Percentiles rank a stretch among this genome's conserved stretches.
These are phyloP conservation scores for Notodonta dromedarius DNA, from an alignment of 2,888 invertebrate genomes.

Conservation along the genomic window DNA sequence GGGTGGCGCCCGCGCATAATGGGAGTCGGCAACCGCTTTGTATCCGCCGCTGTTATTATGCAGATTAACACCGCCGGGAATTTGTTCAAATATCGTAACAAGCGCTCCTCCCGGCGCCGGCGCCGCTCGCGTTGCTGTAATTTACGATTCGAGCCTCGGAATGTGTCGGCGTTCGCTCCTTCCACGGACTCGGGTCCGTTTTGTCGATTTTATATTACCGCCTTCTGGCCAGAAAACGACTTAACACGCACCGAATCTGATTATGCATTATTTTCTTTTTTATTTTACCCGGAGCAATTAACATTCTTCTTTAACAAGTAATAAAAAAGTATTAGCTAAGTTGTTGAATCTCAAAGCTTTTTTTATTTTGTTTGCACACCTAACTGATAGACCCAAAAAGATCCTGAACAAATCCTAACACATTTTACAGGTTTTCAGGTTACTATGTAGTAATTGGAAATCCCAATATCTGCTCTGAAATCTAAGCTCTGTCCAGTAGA, in stretches of 20 bases:
- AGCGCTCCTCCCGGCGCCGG: constrained; percentile 81
- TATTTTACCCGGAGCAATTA: constrained; percentile 39
- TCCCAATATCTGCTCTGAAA: too few species aligned
- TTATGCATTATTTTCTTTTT: constrained; percentile 44
- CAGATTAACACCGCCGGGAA: constrained; percentile 84
- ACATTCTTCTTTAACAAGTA: constrained; percentile 16
- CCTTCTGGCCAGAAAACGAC: constrained; percentile 53
- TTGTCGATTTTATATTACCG: constrained; percentile 66
- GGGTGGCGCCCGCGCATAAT: constrained; percentile 82
- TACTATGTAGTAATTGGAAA: too few species aligned
- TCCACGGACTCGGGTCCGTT: constrained; percentile 57
- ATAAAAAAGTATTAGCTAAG: neutral
- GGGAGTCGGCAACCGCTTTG: constrained; percentile 80
- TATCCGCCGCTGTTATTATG: constrained; percentile 82
- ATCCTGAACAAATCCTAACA: too few species aligned
- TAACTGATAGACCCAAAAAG: too few species aligned
- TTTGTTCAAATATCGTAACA: constrained; percentile 84
- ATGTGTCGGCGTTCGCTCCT: constrained; percentile 75
- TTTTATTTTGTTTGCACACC: too few species aligned
- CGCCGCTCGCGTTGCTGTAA: constrained; percentile 74
- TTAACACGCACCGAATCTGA: constrained; percentile 51
- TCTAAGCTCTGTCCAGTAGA: neutral
- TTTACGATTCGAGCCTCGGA: constrained; percentile 77
- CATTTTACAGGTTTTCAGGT: too few species aligned
- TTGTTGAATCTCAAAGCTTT: neutral